These are phyloP conservation scores for Parazoanthus swiftii DNA, from an alignment of 92 coral and sea anemone genomes.

Conservation along the genomic window DNA sequence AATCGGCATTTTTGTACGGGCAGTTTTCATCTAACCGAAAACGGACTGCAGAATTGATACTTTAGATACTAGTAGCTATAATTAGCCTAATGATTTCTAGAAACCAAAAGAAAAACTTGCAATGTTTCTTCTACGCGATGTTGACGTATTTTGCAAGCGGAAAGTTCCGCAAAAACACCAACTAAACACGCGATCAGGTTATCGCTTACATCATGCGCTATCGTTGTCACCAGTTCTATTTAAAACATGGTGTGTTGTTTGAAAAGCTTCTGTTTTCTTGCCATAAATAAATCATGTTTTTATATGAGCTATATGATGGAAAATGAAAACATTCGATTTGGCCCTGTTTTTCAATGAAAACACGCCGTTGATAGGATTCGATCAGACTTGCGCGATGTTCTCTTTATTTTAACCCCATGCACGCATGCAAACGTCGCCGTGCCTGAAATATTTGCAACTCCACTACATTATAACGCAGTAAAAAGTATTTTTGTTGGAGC, in stretches of 20 bases:
- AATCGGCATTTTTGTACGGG: neutral
- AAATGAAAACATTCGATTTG: neutral
- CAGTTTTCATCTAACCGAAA: neutral
- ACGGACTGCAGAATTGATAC: neutral
- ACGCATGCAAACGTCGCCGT: neutral
- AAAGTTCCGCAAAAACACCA: neutral
- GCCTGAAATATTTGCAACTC: neutral
- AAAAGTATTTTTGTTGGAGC: neutral
- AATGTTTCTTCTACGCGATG: neutral
- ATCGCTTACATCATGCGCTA: neutral
- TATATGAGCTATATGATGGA: neutral
- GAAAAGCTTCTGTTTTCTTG: neutral
- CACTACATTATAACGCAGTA: neutral
- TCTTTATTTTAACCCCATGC: neutral
- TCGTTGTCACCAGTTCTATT: neutral
- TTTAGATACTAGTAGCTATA: neutral
- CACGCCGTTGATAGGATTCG: neutral
- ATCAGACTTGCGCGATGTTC: neutral
- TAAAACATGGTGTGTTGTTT: neutral
- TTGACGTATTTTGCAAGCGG: constrained; percentile 8
- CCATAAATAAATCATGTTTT: neutral
- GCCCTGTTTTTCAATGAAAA: neutral
- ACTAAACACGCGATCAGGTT: neutral
- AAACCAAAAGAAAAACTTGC: neutral
- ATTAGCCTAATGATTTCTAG: neutral